Conservation (phyloP, 2,888 invertebrate genomes). For the Scaptomyza parva region DNA sequence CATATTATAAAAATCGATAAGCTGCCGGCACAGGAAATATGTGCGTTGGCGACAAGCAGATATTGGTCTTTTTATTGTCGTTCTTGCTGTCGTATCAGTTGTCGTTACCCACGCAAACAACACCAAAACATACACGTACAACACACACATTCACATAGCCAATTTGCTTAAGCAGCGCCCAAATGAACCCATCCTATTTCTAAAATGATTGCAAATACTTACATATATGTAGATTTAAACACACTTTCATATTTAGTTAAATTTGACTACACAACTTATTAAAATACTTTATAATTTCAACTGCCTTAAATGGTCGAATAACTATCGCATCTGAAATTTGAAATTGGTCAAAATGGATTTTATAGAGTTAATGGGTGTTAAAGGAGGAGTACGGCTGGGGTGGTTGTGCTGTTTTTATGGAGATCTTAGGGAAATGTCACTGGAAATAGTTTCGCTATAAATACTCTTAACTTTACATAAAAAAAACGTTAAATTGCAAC, state of each 20-base stretch:
- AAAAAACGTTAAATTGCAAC: too few species aligned
- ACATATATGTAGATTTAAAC: neutral
- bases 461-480: too few species aligned
- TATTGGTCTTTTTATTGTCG: slow-evolving; percentile 25
- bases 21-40: slow-evolving; percentile 44
- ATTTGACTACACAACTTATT: slow-evolving; percentile 42
- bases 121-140: slow-evolving; percentile 9
- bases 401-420: too few species aligned
- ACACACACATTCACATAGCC: slow-evolving; percentile 3
- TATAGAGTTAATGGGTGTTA: too few species aligned
- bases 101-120: slow-evolving; percentile 40
- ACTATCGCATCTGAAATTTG: slow-evolving; percentile 2
- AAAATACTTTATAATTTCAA: slow-evolving; percentile 9
- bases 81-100: slow-evolving; percentile 44
- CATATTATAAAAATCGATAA: too few species aligned
- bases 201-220: neutral
- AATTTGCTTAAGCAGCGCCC: slow-evolving; percentile 28
- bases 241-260: slow-evolving; percentile 36
- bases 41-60: slow-evolving; percentile 51
- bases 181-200: slow-evolving; percentile 25
- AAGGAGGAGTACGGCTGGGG: too few species aligned
- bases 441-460: too few species aligned
- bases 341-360: too few species aligned
- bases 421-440: too few species aligned
- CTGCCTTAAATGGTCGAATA: slow-evolving; percentile 24